These are phyloP conservation scores for Tenrec ecaudatus DNA, from an alignment of 2,113 vertebrate species.

Conservation along the genomic window DNA sequence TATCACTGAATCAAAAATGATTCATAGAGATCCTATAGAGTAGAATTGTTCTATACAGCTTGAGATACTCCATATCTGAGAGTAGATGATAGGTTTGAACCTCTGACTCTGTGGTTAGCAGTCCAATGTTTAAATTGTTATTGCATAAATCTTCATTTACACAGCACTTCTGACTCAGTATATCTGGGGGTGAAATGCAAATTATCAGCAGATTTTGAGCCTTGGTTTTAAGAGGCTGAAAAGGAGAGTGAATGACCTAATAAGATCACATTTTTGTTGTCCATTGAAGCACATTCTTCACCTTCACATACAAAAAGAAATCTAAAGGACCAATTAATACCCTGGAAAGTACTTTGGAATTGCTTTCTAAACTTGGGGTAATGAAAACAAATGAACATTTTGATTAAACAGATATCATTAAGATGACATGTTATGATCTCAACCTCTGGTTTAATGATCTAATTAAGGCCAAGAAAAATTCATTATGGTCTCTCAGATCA, in stretches of 20 bases:
- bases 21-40: too few species aligned
- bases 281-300: not conserved
- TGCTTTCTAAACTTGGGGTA: slow-evolving; percentile 77
- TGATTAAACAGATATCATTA: slow-evolving; percentile 85
- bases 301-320: slow-evolving; percentile 26
- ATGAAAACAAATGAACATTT: slow-evolving; percentile 84
- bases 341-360: slow-evolving; percentile 59
- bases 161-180: not conserved
- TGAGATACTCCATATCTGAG: too few species aligned
- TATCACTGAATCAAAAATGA: too few species aligned
- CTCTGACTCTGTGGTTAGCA: too few species aligned
- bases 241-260: not conserved
- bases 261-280: not conserved
- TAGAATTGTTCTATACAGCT: too few species aligned
- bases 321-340: slow-evolving; percentile 60
- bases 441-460: slow-evolving; percentile 84
- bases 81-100: too few species aligned
- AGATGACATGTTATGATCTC: slow-evolving; percentile 83
- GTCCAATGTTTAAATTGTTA: too few species aligned
- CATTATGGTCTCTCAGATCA: slow-evolving; percentile 79
- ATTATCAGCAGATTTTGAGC: not conserved
- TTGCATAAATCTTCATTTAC: too few species aligned
- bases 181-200: not conserved
- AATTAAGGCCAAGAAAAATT: slow-evolving; percentile 85
- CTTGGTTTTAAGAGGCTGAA: not conserved